Evolutionary conservation across 2,113 vertebrate genomes (phyloP).

Genomic region (Daphoenositta chrysoptera): DNA sequence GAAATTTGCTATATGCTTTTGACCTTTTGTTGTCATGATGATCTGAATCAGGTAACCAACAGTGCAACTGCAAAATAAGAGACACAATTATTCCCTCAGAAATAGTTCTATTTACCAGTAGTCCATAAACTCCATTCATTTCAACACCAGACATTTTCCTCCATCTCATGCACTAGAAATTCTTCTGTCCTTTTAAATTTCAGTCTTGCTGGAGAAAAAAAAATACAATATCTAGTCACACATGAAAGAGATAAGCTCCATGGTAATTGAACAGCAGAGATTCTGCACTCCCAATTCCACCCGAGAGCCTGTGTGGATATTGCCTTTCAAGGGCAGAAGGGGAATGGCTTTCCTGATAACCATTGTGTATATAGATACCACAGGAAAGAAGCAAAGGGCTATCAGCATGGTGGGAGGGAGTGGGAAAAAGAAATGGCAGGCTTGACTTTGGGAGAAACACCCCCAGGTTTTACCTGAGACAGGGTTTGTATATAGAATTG

Average conservation of each 20-base stretch:
- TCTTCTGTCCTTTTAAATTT: slow-evolving; percentile 35
- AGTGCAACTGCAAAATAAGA: not conserved
- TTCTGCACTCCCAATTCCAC: slow-evolving; percentile 43
- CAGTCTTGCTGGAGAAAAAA: not conserved
- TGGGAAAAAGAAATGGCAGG: not conserved
- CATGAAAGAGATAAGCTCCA: slow-evolving; percentile 53
- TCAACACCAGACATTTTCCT: not conserved
- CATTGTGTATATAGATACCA: not conserved
- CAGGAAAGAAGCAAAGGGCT: not conserved
- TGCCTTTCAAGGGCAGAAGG: slow-evolving; percentile 42
- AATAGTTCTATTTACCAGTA: not conserved
- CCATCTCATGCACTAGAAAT: not conserved
- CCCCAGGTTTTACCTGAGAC: not conserved
- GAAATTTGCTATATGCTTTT: not conserved
- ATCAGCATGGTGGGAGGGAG: not conserved
- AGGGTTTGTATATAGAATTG: not conserved
- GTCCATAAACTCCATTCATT: not conserved
- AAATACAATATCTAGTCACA: slow-evolving; percentile 34
- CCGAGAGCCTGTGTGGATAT: slow-evolving; percentile 5
- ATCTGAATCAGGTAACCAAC: not conserved
- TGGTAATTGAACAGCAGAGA: slow-evolving; percentile 45
- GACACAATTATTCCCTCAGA: not conserved
- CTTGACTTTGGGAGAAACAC: not conserved
- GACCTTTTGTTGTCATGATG: not conserved
- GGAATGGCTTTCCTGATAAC: slow-evolving; percentile 35